Base-by-base conservation (phyloP, 2,113 vertebrate genomes). In the Pachycephala philippinensis region DNA sequence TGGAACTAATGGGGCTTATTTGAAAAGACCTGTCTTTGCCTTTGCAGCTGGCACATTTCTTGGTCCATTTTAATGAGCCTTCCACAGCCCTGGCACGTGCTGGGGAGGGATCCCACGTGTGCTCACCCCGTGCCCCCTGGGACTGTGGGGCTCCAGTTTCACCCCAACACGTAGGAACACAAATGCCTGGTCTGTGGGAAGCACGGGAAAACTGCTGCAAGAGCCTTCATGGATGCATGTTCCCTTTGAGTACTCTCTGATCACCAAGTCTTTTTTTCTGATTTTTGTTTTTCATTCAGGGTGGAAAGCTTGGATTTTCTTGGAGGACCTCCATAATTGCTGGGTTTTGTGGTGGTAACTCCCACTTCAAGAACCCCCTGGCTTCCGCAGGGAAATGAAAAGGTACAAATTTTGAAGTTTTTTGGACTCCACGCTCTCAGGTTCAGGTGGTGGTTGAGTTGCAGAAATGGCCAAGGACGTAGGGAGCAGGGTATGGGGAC, bases 1-100 rank as follows among this genome's bases (percentile, higher is more conserved):
- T 97, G 95, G 93, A 97, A 96, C 95, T 95, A 97, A 96, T 93
- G 88, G 87, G 85, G 70, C 37, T 95, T 88, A 88, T 80, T 94
- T 93, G 83, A 88, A 96, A 93, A 93, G 95, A 77, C 82, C 68
- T 80, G 78, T 52, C 78, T 89, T n/a, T 94, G 84, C 87, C 28
- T 91, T 89, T 93, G 35, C 59, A 88, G 93, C 93, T 96, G 75
- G 82, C 3, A 5, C 39, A 72, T 85, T 5, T 4, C 75, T 80
- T 6, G 7, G 63, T 24, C 59, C 59, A n/a, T 92, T 84, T 66
- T 74, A 91, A 88, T 92, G 68, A 94, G 52, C 22, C 22, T 88
- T 59, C 82, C 63, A 35, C 3, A 3, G 39, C 66, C 44, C 27
- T 13, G 13, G 60, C 71, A 91, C 3, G 1, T 83, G 84, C 47